Evolutionary conservation across 2,113 vertebrate genomes (phyloP).

Genomic region (Ia io): DNA sequence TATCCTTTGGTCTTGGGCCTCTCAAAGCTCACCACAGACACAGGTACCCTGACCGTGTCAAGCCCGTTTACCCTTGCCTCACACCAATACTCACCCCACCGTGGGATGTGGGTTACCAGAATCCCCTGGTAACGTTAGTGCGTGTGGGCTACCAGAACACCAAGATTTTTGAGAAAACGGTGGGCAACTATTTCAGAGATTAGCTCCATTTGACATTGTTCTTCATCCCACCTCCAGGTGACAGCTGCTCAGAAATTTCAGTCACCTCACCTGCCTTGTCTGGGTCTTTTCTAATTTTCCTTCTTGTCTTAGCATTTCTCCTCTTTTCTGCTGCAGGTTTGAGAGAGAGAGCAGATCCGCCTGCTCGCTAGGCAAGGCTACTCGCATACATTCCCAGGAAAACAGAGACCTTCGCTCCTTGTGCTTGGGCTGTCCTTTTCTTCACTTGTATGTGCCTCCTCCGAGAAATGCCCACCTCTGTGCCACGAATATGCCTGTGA

Average conservation of each 20-base stretch:
- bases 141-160: conserved; percentile 83
- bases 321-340: conserved; percentile 69
- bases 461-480: neutral
- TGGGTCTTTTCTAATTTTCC: conserved; percentile 83
- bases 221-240: conserved; percentile 86
- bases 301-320: conserved; percentile 79
- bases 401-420: neutral
- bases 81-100: conserved; percentile 91
- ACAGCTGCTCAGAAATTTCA: conserved; percentile 82
- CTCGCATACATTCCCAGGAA: neutral
- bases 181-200: conserved; percentile 88
- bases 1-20: conserved; percentile 72
- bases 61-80: conserved; percentile 93
- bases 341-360: neutral
- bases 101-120: conserved; percentile 80
- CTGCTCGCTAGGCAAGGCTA: neutral
- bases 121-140: conserved; percentile 87
- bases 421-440: neutral
- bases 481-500: neutral
- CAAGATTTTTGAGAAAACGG: conserved; percentile 83
- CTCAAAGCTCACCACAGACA: conserved; percentile 84
- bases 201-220: conserved; percentile 85
- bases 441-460: neutral
- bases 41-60: conserved; percentile 86
- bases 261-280: conserved; percentile 88